Evolutionary conservation across 2,113 vertebrate genomes (phyloP).

Genomic region (Zeus faber): DNA sequence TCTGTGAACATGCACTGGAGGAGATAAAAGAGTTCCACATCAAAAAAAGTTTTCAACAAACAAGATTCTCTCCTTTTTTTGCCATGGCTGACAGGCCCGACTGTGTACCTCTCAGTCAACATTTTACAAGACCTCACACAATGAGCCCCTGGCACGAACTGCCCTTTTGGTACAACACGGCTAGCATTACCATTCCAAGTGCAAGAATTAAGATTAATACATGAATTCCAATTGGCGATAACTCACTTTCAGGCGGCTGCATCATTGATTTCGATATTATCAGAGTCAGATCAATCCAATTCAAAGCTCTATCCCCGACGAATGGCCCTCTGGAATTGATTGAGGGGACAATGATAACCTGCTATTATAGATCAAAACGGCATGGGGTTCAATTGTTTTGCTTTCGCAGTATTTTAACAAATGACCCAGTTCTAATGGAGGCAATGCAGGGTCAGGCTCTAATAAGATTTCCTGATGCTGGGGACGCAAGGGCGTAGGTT

Average conservation of each 20-base stretch:
- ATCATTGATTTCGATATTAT: slow-evolving; percentile 76
- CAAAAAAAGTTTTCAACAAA: slow-evolving; percentile 24
- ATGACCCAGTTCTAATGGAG: slow-evolving; percentile 80
- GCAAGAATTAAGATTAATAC: slow-evolving; percentile 70
- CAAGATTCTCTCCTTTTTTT: slow-evolving; percentile 31
- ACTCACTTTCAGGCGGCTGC: slow-evolving; percentile 72
- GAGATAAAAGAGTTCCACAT: slow-evolving; percentile 33
- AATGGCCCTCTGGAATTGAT: slow-evolving; percentile 68
- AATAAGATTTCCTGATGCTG: slow-evolving; percentile 77
- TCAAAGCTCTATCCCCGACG: slow-evolving; percentile 72
- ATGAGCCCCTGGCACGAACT: slow-evolving; percentile 5
- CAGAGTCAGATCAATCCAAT: slow-evolving; percentile 76
- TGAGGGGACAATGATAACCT: slow-evolving; percentile 71
- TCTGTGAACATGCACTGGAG: background rate
- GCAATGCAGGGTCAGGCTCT: slow-evolving; percentile 69
- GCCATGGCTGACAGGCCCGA: slow-evolving; percentile 12
- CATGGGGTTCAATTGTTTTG: slow-evolving; percentile 71
- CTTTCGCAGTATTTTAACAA: slow-evolving; percentile 79
- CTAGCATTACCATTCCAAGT: slow-evolving; percentile 48
- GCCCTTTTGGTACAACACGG: slow-evolving; percentile 25
- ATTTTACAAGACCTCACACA: slow-evolving; percentile 39
- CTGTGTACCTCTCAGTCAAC: slow-evolving; percentile 32
- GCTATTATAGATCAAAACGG: slow-evolving; percentile 74
- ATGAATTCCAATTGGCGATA: slow-evolving; percentile 61
- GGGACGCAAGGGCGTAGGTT: slow-evolving; percentile 71